Evolutionary conservation across 2,797 vertebrate genomes (phyloP), one percentile per base, ranked within the genome.

Genomic region (Sebastes paucispinis): DNA sequence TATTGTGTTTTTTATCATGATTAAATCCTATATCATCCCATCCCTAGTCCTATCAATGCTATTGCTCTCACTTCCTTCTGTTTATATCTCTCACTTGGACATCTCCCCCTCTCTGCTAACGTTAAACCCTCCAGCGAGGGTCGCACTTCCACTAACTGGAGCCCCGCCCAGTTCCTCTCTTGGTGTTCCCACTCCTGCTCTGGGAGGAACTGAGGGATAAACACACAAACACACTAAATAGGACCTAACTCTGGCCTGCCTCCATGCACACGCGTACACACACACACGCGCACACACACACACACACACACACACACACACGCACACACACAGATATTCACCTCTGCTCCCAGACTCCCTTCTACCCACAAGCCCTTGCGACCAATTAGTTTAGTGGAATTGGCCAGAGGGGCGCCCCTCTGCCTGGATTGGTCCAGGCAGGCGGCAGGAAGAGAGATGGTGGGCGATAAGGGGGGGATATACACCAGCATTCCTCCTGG

Each of bases 381-480:
- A 81, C 76, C 80, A 82, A 80, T 86, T 85, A 85, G 82, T 71
- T 81, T 22, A 58, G 68, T 64, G 73, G 78, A 88, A 82, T 75
- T 83, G 77, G 54, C 68, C 71, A 78, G 77, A 75, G 55, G 75
- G 77, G 25, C 32, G 3, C 36, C 62, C 65, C 43, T 68, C 36
- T 82, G 73, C 50, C 34, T 81, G 77, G 77, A 87, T 76, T 72
- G 62, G 75, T 70, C 3, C 20, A 80, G 55, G 36, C 63, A 72
- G 79, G 63, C 32, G 12, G 77, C 67, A 79, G 73, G 66, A 84
- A 80, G 63, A 72, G 83, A 86, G 80, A 86, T 84, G 60, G 24
- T 77, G 57, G 58, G 31, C 3, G 79, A 90, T 84, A 83, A 83
- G 47, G 65, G 16, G 16, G 16, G 43, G 29, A 62, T 4, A 71